These are phyloP conservation scores for Chrysaora quinquecirrha DNA, from an alignment of 30 jellyfish, hydroid and myxozoan species.

Conservation along the genomic window DNA sequence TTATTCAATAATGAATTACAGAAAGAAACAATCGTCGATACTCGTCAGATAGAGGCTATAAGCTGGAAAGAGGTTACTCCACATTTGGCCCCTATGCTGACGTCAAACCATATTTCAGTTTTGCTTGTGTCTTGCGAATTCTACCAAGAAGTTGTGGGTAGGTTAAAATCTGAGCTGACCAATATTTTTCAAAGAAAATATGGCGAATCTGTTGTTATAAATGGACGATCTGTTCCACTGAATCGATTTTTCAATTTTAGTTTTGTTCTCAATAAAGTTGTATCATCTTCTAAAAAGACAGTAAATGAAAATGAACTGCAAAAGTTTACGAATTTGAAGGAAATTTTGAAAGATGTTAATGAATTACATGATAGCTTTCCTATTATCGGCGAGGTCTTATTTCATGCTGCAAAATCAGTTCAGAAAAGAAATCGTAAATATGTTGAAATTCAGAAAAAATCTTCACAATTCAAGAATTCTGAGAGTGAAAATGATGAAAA, in stretches of 20 bases:
- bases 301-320: not conserved
- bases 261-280: not conserved
- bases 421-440: not conserved
- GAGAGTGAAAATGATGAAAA: no score
- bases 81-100: not conserved
- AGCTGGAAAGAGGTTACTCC: conserved; percentile 13
- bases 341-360: not conserved
- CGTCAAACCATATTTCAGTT: not conserved
- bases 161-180: not conserved
- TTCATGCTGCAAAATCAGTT: not conserved
- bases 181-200: not conserved
- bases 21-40: conserved; percentile 3
- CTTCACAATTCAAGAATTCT: no score
- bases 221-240: not conserved
- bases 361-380: conserved; percentile 3
- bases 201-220: conserved; percentile 12
- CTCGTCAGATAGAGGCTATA: not conserved
- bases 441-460: no score
- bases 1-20: conserved; percentile 1
- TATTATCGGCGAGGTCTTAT: not conserved
- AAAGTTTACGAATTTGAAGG: not conserved
- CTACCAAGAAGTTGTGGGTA: conserved; percentile 11
- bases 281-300: not conserved
- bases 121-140: not conserved
- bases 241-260: not conserved